Evolutionary conservation across 1,140 invertebrate genomes (phyloP).

Genomic region (Drosophila sulfurigaster): DNA sequence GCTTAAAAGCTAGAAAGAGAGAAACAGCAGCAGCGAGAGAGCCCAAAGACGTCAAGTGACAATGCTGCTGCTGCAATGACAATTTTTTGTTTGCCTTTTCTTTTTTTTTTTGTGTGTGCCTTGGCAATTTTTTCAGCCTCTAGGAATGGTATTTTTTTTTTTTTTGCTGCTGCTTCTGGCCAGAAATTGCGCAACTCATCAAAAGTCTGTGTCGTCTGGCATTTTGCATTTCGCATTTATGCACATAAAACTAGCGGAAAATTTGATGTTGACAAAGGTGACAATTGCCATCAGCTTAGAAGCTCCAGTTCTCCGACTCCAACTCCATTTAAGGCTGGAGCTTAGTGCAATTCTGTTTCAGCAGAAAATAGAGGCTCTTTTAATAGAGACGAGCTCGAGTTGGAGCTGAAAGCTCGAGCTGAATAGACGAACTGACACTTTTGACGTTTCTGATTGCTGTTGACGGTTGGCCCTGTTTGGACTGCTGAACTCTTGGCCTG

Average conservation of each 20-base stretch:
- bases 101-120: background rate
- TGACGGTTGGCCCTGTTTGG: background rate
- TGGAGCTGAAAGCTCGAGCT: background rate
- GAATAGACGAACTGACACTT: conserved; percentile 9
- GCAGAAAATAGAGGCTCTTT: conserved; percentile 17
- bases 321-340: background rate
- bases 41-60: conserved; percentile 65
- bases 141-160: background rate
- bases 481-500: background rate
- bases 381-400: conserved; percentile 10
- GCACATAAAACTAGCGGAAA: conserved; percentile 79
- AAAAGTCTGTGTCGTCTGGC: conserved; percentile 59
- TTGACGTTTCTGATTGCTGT: conserved; percentile 19
- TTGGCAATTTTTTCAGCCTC: conserved; percentile 30
- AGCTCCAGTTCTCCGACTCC: background rate
- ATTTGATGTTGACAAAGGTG: conserved; percentile 77
- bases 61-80: conserved; percentile 49
- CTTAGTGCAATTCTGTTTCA: conserved; percentile 5
- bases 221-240: conserved; percentile 74
- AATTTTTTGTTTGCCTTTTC: conserved; percentile 36
- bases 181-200: conserved; percentile 76
- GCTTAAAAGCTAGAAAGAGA: conserved; percentile 55
- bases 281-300: conserved; percentile 64
- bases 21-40: conserved; percentile 30
- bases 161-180: conserved; percentile 27